A percentile compares a stretch with the other conserved stretches of the same genome.
These are phyloP conservation scores for Columbina picui DNA, from an alignment of 2,113 vertebrate species.

Conservation along the genomic window DNA sequence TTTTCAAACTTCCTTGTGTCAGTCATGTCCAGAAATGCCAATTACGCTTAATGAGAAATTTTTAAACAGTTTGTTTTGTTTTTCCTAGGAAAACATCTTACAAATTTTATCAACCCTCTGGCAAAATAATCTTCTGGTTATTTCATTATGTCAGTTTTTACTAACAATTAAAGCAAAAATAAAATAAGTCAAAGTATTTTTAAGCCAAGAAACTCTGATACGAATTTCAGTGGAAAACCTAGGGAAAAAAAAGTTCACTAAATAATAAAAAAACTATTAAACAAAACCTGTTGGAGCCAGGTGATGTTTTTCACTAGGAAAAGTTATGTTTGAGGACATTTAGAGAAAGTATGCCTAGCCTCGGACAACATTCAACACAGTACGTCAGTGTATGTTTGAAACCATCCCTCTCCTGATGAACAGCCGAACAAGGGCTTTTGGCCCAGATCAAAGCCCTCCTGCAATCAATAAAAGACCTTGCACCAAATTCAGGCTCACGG, in stretches of 20 bases:
- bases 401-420: background rate
- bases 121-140: background rate
- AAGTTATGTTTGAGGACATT: background rate
- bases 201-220: background rate
- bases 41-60: background rate
- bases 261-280: background rate
- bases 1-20: conserved; percentile 14
- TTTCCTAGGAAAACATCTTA: background rate
- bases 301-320: background rate
- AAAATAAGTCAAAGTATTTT: background rate
- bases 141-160: background rate
- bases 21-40: conserved; percentile 10
- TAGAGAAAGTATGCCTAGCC: background rate
- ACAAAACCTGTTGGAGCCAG: background rate
- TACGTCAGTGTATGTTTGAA: background rate
- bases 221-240: background rate
- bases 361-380: background rate
- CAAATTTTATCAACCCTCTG: background rate
- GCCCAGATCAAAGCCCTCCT: background rate
- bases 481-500: background rate
- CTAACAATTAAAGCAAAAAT: background rate
- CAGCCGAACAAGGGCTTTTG: background rate
- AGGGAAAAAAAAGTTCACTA: background rate
- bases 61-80: background rate
- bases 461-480: background rate